Evolutionary conservation across 2,113 vertebrate species (phyloP).

Genomic region (Ammospiza caudacuta): DNA sequence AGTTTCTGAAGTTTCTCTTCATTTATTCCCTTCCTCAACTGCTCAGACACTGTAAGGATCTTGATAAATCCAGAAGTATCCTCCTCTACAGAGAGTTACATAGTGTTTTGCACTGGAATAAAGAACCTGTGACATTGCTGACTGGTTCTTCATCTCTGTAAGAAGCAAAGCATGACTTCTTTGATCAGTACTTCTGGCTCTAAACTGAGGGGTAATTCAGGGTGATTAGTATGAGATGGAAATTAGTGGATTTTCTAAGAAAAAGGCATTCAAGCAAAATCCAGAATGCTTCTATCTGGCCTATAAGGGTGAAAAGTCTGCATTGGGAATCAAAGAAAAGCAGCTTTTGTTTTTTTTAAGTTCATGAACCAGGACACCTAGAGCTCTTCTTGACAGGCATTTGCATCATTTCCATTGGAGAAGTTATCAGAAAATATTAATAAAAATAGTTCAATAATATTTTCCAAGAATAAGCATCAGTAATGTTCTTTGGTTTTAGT

Average conservation of each 20-base stretch:
- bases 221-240: not conserved
- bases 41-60: not conserved
- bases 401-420: not conserved
- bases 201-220: not conserved
- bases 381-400: not conserved
- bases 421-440: not conserved
- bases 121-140: not conserved
- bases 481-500: not conserved
- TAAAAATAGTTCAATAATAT: not conserved
- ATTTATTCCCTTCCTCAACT: not conserved
- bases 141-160: not conserved
- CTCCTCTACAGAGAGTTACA: not conserved
- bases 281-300: not conserved
- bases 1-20: not conserved
- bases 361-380: not conserved
- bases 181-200: not conserved
- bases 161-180: not conserved
- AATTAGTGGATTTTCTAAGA: not conserved
- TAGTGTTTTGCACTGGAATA: not conserved
- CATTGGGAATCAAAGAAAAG: not conserved
- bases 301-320: not conserved
- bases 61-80: not conserved
- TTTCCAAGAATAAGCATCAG: not conserved
- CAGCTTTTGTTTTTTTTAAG: not conserved
- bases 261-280: not conserved